A percentile compares a stretch with the other conserved stretches of the same genome.
Evolutionary conservation across 1,140 invertebrate species (phyloP).

Genomic region (Portunus trituberculatus): DNA sequence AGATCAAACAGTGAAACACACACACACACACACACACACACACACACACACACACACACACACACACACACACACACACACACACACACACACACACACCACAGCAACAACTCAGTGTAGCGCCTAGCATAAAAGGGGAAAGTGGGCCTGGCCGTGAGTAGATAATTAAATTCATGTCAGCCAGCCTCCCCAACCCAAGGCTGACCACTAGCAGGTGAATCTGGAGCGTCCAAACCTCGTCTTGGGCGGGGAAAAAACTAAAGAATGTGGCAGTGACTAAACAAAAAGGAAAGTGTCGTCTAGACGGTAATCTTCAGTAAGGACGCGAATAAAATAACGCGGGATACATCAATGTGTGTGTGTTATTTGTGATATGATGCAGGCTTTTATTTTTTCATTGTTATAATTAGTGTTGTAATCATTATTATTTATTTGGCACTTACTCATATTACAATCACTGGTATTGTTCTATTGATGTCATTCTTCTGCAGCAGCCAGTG

Average conservation of each 20-base stretch:
- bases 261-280: neutral
- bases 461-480: neutral
- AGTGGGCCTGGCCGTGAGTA: neutral
- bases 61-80: too few species aligned
- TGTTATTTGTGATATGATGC: neutral
- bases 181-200: neutral
- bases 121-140: neutral
- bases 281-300: neutral
- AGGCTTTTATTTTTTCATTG: neutral
- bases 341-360: too few species aligned
- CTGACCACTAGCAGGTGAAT: neutral
- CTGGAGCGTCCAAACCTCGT: neutral
- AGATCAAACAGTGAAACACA: too few species aligned
- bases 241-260: neutral
- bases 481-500: too few species aligned
- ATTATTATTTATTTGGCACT: neutral
- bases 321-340: too few species aligned
- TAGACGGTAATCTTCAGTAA: neutral
- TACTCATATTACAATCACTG: neutral
- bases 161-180: constrained; percentile 8
- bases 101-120: too few species aligned
- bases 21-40: too few species aligned
- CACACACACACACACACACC: neutral
- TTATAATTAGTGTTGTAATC: neutral
- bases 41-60: neutral